A percentile compares a stretch with the other conserved stretches of the same genome.
These are phyloP conservation scores for Drosophila ogumai DNA, from an alignment of 1,140 invertebrate species.

Conservation along the genomic window DNA sequence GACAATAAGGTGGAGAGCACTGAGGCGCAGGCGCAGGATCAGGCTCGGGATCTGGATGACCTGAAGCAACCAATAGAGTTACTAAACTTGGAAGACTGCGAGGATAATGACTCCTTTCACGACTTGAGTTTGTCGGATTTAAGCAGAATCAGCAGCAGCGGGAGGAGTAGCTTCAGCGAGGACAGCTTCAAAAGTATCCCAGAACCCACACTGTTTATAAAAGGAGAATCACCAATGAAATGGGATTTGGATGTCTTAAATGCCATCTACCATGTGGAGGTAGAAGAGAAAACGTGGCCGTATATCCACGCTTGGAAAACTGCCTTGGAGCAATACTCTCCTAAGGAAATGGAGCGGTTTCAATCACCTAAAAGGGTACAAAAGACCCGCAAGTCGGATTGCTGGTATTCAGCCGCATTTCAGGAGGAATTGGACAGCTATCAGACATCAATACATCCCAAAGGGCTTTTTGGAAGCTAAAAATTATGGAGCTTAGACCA, in stretches of 20 bases:
- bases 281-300: constrained; percentile 87
- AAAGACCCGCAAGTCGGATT: constrained; percentile 26
- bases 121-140: neutral
- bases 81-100: neutral
- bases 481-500: neutral
- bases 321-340: constrained; percentile 86
- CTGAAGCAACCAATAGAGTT: neutral
- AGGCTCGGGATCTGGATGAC: neutral
- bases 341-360: constrained; percentile 86
- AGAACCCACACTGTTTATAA: neutral
- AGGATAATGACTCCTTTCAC: neutral
- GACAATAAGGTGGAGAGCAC: constrained; percentile 8
- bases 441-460: constrained; percentile 15
- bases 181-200: neutral
- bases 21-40: neutral
- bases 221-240: constrained; percentile 88
- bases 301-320: constrained; percentile 89
- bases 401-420: neutral
- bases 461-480: constrained; percentile 16
- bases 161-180: constrained; percentile 76
- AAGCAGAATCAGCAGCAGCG: neutral
- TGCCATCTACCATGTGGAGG: constrained; percentile 86
- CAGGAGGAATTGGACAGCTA: neutral
- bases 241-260: constrained; percentile 90
- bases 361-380: constrained; percentile 43